These are phyloP conservation scores for Sipunculus nudus DNA, from an alignment of 2,888 invertebrate genomes.

Conservation along the genomic window DNA sequence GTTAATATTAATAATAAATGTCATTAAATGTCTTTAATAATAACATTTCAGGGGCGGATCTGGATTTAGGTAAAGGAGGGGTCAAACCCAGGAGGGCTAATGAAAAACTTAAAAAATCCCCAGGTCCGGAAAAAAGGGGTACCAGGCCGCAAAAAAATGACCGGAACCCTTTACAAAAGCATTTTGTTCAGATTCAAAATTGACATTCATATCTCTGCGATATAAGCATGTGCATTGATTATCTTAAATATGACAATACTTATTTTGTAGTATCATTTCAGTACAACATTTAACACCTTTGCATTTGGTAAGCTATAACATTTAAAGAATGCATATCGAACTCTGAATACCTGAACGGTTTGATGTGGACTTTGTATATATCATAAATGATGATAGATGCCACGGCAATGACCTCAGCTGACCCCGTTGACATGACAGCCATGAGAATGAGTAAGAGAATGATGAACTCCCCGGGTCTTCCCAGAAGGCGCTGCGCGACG, in stretches of 20 bases:
- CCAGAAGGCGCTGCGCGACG: slow-evolving; percentile 55
- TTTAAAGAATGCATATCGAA: background rate
- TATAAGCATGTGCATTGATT: background rate
- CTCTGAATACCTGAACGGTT: slow-evolving; percentile 10
- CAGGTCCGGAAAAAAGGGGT: too few species aligned
- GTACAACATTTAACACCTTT: background rate
- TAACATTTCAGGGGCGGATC: too few species aligned
- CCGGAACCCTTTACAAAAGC: too few species aligned
- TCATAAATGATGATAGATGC: slow-evolving; percentile 60
- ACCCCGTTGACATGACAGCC: slow-evolving; percentile 61
- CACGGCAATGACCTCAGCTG: slow-evolving; percentile 61
- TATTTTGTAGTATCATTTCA: background rate
- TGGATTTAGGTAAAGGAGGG: too few species aligned
- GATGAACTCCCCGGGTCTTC: slow-evolving; percentile 52
- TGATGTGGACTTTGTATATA: slow-evolving; percentile 49
- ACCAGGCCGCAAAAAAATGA: too few species aligned
- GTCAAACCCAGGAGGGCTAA: too few species aligned
- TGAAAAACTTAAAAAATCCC: too few species aligned
- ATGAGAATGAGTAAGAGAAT: slow-evolving; percentile 57
- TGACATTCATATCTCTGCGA: background rate
- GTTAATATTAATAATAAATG: too few species aligned
- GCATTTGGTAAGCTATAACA: too few species aligned
- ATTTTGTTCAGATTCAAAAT: too few species aligned
- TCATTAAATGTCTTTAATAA: too few species aligned
- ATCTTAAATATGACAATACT: background rate